Evolutionary conservation across 1,140 invertebrate genomes (phyloP), one percentile per base, ranked within the genome.

Genomic region (Gerris buenoi): DNA sequence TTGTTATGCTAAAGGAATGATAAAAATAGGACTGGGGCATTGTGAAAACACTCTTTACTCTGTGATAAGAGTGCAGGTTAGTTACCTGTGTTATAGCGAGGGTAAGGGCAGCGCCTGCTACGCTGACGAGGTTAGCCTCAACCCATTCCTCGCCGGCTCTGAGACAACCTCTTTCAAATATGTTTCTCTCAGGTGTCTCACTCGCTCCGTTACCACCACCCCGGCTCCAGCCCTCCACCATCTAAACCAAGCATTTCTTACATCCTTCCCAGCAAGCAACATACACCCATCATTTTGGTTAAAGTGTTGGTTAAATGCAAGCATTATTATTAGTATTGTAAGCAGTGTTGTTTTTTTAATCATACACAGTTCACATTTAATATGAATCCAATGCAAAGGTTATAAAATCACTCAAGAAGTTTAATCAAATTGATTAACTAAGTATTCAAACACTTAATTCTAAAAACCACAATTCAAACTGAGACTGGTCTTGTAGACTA

Each of bases 81-180:
- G n/a, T 70, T 79, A 95, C 92, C 90, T 95, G 90, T 66, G 91
- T 76, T 27, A 94, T 83, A 73, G 91, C 87, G 70, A 92, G 83
- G 68, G 83, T 86, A 66, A 97, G 87, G 67, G 88, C 84, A 57
- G 87, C 85, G 64, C 87, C 88, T 46, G 91, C 91, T 26, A 95
- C 92, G 70, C 88, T 87, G 65, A 93, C 84, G 68, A 95, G 82
- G 80, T 97, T 93, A 72, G 86, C 83, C 77, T 97, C 93, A 71
- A 97, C 82, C 94, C 93, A 97, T 76, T 93, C 91, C 79, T 96
- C 92, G 65, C 89, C 91, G 68, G 92, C 89, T 69, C 89, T 84
- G 71, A 97, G 82, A 78, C 95, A 98, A 66, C 95, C 95, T 60
- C 90, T 86, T 76, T 93, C 93, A 81, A 94, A 93, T 76, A 97